These are phyloP conservation scores for Amblyornis subalaris DNA, from an alignment of 2,113 vertebrate species.

Conservation along the genomic window DNA sequence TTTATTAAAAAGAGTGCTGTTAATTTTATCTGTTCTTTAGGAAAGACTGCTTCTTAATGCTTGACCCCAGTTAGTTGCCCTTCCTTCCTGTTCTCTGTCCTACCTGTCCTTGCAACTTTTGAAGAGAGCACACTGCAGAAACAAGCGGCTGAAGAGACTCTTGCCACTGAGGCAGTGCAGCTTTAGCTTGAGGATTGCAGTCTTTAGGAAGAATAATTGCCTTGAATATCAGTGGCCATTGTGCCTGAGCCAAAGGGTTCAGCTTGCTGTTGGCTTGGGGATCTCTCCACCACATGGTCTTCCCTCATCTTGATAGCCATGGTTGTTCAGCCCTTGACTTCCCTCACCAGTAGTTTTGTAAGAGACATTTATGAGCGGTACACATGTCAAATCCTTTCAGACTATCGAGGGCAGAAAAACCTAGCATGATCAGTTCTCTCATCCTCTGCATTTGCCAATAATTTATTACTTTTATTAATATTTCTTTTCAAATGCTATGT, in stretches of 20 bases:
- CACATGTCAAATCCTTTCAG: background rate
- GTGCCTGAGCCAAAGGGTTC: background rate
- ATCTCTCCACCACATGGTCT: background rate
- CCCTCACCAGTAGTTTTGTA: background rate
- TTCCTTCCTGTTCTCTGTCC: background rate
- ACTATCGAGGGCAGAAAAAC: background rate
- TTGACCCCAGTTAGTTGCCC: background rate
- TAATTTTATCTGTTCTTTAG: background rate
- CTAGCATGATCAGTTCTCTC: background rate
- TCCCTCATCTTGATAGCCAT: background rate
- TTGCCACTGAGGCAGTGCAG: background rate
- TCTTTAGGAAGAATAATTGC: background rate
- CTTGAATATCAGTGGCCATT: background rate
- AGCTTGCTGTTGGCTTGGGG: background rate
- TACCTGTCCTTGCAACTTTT: background rate
- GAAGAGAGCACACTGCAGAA: fast-evolving
- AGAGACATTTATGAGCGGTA: background rate
- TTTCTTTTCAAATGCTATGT: slow-evolving; percentile 26
- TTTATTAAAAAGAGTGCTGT: background rate
- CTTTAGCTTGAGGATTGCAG: background rate
- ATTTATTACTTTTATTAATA: background rate
- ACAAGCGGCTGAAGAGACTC: background rate
- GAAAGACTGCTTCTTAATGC: background rate
- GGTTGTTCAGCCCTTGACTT: background rate
- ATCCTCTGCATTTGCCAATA: background rate